Conservation (phyloP, 2,113 vertebrate species). For the Haemorhous mexicanus region DNA sequence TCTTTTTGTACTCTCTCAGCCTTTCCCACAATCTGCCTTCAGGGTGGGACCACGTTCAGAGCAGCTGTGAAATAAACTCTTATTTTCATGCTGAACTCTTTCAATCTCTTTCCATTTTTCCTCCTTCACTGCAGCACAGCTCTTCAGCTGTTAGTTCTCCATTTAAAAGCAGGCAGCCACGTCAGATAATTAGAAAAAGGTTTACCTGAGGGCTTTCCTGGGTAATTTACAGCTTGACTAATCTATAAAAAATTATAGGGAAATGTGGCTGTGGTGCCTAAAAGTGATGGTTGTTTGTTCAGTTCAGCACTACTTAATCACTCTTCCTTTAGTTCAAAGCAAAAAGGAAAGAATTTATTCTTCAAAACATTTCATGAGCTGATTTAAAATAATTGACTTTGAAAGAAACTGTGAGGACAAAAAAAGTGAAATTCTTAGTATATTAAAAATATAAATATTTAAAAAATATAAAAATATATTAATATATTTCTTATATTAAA, state of each 20-base stretch:
- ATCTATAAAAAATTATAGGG: constrained; percentile 1
- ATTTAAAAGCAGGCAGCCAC: neutral
- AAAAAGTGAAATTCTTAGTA: neutral
- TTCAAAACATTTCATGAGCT: neutral
- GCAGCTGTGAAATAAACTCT: neutral
- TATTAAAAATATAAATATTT: neutral
- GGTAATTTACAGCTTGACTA: constrained; percentile 23
- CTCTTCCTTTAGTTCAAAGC: constrained; percentile 41
- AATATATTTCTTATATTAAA: too few relatives aligned
- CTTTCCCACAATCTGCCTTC: neutral
- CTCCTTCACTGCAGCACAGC: neutral
- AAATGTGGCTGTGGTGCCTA: neutral
- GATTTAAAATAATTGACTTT: constrained; percentile 35
- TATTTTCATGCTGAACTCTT: neutral
- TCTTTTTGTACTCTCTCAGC: neutral
- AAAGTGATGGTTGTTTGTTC: constrained; percentile 36
- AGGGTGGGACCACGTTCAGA: neutral
- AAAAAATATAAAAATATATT: too few relatives aligned
- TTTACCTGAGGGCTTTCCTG: constrained; percentile 15
- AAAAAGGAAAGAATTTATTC: constrained; percentile 20
- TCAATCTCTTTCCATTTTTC: neutral
- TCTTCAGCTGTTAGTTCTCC: neutral
- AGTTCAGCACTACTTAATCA: constrained; percentile 33
- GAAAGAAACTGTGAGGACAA: neutral
- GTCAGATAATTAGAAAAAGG: neutral